Base-by-base conservation (phyloP, 2,113 vertebrate genomes). In the Maccullochella peelii region DNA sequence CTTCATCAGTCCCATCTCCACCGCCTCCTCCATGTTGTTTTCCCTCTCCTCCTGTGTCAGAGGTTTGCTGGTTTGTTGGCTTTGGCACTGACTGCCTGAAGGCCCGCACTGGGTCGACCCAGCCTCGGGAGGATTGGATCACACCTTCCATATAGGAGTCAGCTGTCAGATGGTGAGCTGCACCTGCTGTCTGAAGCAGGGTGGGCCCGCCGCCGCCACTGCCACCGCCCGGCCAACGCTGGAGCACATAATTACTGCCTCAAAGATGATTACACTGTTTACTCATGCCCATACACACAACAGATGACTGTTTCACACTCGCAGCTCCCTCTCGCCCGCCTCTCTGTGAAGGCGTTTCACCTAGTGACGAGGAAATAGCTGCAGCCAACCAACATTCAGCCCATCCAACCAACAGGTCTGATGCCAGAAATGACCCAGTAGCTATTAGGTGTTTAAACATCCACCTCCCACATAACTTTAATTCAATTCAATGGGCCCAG, bases 121-220 rank as follows among this genome's bases (percentile, higher is more conserved):
- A 6, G 77, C 79, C 82, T 80, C 57, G 1, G 85, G 73, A 87
- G 89, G 86, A 86, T 67, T 87, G 91, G 89, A 80, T 91, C 89
- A 89, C 88, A 90, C 90, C 88, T 89, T 88, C 82, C 85, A 77
- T 85, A 77, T 68, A 54, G 47, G 52, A 83, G 85, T 87, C 89
- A 86, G 86, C 90, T 89, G 88, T 94, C 89, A 89, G 83, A 89
- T 75, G 86, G 71, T 72, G 83, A 88, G 66, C 87, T 91, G 84
- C 95, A 95, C 93, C 94, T 95, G 95, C 91, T 77, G 90, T 90
- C 86, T 87, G 80, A 79, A 77, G 81, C 87, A 83, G 87, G 84
- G 89, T 85, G 88, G 91, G 88, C 87, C 83, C 8, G 59, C 69
- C 20, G 25, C 73, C 0, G 33, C 69, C n/a, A 18, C 78, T 0